A percentile compares a stretch with the other conserved stretches of the same genome.
Evolutionary conservation across 92 coral and sea anemone species (phyloP).

Genomic region (Heteractis magnifica): DNA sequence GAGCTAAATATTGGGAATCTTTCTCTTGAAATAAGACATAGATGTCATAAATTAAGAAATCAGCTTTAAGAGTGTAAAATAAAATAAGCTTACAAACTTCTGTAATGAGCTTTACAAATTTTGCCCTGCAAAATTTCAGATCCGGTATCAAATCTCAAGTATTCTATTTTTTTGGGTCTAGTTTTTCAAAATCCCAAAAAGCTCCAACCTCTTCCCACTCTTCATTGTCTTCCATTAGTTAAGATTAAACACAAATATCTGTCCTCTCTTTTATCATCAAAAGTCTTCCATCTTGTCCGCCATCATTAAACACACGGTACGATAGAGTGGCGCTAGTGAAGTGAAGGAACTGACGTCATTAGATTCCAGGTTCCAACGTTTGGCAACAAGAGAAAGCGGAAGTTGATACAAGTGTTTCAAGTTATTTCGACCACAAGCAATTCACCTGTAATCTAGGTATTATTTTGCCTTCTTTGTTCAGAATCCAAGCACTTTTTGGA

Average conservation of each 20-base stretch:
- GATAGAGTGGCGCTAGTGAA: background rate
- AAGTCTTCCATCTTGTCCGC: background rate
- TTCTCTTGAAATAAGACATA: too few relatives aligned
- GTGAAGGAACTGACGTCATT: constrained; percentile 8
- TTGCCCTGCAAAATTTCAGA: too few relatives aligned
- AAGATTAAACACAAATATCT: background rate
- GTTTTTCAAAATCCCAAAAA: too few relatives aligned
- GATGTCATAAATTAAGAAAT: too few relatives aligned
- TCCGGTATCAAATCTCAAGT: too few relatives aligned
- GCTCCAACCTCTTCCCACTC: constrained; percentile 79
- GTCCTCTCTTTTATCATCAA: background rate
- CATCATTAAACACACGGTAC: constrained; percentile 16
- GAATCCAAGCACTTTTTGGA: background rate
- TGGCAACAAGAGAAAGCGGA: constrained; percentile 6
- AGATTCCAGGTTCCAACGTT: background rate
- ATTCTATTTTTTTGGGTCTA: too few relatives aligned
- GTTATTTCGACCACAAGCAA: constrained; percentile 13
- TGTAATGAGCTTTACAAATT: too few relatives aligned
- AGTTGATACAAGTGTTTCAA: constrained; percentile 5
- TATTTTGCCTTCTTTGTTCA: constrained; percentile 16
- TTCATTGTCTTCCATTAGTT: constrained; percentile 38
- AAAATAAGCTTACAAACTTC: too few relatives aligned
- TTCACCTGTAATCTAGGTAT: constrained; percentile 21
- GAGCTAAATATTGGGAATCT: too few relatives aligned
- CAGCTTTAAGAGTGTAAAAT: too few relatives aligned